Percentiles rank a stretch among this genome's conserved stretches.
Evolutionary conservation across 2,113 vertebrate species (phyloP).

Genomic region (Anguilla japonica): DNA sequence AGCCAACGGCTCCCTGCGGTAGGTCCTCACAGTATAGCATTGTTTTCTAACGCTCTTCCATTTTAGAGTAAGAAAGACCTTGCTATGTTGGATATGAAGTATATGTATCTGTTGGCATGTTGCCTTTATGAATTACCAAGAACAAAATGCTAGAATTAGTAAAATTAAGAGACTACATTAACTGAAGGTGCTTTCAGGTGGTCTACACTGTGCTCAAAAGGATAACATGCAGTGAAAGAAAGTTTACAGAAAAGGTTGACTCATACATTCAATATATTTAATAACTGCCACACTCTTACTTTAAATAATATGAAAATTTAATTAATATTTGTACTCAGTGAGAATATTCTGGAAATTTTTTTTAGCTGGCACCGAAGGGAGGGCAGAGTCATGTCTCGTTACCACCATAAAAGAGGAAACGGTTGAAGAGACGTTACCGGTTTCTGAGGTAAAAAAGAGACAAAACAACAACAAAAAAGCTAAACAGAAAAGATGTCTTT

Average conservation of each 20-base stretch:
- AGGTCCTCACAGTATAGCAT: slow-evolving; percentile 41
- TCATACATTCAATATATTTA: not conserved
- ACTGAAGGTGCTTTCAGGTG: not conserved
- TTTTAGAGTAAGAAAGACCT: not conserved
- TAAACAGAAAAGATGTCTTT: not conserved
- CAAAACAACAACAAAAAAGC: not conserved
- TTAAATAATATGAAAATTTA: not conserved
- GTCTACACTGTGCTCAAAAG: not conserved
- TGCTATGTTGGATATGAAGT: not conserved
- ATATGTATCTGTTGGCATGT: not conserved
- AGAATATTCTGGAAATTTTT: not conserved
- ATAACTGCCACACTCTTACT: not conserved
- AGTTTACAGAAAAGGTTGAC: not conserved
- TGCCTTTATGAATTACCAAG: not conserved
- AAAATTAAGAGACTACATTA: not conserved
- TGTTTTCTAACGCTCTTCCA: not conserved
- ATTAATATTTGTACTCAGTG: not conserved
- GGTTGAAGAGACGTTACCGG: slow-evolving; percentile 53
- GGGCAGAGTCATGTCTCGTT: slow-evolving; percentile 51
- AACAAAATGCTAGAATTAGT: not conserved
- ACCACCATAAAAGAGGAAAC: slow-evolving; percentile 52
- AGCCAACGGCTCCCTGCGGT: slow-evolving; percentile 55
- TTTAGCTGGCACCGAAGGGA: slow-evolving; percentile 61
- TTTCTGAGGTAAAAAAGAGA: slow-evolving; percentile 67
- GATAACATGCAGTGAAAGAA: not conserved